phyloP scores from a whole-genome alignment of 2,797 vertebrate species.

The Callimico goeldii region DNA sequence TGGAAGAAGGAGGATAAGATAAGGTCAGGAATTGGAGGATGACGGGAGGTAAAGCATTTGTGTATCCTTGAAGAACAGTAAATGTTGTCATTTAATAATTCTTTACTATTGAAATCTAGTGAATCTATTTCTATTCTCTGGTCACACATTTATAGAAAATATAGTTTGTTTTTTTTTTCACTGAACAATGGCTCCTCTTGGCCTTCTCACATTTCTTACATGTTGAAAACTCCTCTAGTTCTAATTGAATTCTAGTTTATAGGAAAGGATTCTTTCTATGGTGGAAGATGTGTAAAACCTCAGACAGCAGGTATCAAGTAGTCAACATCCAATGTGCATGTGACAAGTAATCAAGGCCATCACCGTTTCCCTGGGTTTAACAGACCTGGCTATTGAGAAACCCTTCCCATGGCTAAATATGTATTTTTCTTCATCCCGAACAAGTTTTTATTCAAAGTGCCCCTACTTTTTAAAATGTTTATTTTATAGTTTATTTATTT shows the following conservation, averaged over 20 bases:
- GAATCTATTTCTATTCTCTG: not conserved
- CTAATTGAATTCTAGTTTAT: not conserved
- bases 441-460: not conserved
- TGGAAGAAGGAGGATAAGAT: not conserved
- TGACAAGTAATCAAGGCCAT: not conserved
- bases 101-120: not conserved
- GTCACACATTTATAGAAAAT: not conserved
- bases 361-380: not conserved
- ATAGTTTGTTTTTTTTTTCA: not conserved
- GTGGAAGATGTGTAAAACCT: not conserved
- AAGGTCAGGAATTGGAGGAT: not conserved
- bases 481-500: not conserved
- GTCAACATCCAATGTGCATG: not conserved
- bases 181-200: not conserved
- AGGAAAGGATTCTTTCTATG: not conserved
- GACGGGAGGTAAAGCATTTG: not conserved
- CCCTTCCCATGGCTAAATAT: not conserved
- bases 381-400: not conserved
- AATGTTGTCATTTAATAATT: not conserved
- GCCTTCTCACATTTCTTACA: not conserved
- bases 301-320: not conserved
- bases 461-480: not conserved
- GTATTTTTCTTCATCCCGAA: not conserved
- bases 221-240: not conserved
- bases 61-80: not conserved